Evolutionary conservation across 2,888 invertebrate genomes (phyloP).

Genomic region (Heliconius ethilla): DNA sequence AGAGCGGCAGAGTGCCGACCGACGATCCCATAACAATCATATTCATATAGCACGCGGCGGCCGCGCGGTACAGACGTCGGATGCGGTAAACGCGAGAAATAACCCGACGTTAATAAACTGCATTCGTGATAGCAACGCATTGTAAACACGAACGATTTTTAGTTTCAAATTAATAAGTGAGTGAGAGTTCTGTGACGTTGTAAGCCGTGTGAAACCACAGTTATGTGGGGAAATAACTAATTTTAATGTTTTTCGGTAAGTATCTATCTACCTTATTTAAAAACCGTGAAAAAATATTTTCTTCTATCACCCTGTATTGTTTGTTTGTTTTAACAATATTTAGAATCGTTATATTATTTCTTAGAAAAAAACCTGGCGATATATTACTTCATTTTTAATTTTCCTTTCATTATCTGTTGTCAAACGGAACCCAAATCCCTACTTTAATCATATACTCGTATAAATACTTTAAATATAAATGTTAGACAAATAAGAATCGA

Average conservation of each 20-base stretch:
- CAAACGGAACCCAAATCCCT: neutral
- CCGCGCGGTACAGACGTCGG: constrained; percentile 42
- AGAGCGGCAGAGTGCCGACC: neutral
- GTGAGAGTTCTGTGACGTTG: constrained; percentile 57
- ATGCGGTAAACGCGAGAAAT: neutral
- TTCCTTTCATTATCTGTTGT: too few species aligned
- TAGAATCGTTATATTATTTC: neutral
- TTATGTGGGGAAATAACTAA: constrained; percentile 50
- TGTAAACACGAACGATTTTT: constrained; percentile 50
- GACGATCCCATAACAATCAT: constrained; percentile 42
- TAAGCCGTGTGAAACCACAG: constrained; percentile 50
- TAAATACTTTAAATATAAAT: neutral
- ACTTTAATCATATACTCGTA: neutral
- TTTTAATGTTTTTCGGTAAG: constrained; percentile 54
- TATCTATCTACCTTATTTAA: constrained; percentile 42
- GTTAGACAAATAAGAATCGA: neutral
- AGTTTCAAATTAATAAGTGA: constrained; percentile 54
- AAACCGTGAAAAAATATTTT: neutral
- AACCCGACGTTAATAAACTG: neutral
- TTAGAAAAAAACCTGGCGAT: neutral
- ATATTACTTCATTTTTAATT: neutral
- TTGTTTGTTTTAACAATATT: neutral
- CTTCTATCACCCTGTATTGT: neutral
- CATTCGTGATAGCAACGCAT: constrained; percentile 37
- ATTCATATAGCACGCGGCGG: constrained; percentile 55